Conservation (phyloP, 2,888 invertebrate species). For the Macaria liturata region DNA sequence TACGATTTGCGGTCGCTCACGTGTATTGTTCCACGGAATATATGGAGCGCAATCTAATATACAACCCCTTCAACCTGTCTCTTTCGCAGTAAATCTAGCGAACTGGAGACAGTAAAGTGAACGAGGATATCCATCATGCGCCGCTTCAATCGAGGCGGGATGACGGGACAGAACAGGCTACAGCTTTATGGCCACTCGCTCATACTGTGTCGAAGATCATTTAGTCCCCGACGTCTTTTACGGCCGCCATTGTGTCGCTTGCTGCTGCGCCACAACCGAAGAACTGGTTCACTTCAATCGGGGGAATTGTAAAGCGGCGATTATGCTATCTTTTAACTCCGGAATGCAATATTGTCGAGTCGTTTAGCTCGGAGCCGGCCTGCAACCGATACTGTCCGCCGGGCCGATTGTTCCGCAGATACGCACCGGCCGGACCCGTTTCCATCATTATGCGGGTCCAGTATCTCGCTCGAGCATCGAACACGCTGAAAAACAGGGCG, state of each 20-base stretch:
- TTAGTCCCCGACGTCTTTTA: conserved; percentile 71
- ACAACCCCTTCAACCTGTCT: conserved; percentile 18
- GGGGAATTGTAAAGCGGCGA: conserved; percentile 43
- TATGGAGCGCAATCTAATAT: conserved; percentile 25
- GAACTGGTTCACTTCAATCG: conserved; percentile 48
- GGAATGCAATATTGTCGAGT: conserved; percentile 54
- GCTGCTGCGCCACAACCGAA: conserved; percentile 14
- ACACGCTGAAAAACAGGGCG: conserved; percentile 52
- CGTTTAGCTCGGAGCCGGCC: conserved; percentile 39
- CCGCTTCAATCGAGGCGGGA: conserved; percentile 49
- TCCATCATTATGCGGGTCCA: conserved; percentile 52
- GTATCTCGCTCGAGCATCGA: conserved; percentile 51
- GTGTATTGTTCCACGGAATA: conserved; percentile 30
- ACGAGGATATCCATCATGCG: conserved; percentile 55
- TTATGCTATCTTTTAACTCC: conserved; percentile 38
- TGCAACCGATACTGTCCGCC: conserved; percentile 47
- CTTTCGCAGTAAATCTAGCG: conserved; percentile 35
- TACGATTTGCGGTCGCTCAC: conserved; percentile 30
- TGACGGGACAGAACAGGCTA: conserved; percentile 46
- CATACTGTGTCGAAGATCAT: conserved; percentile 59
- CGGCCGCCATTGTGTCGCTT: conserved; percentile 58
- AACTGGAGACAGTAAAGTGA: conserved; percentile 49
- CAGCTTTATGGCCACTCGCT: conserved; percentile 67
- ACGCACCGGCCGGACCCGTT: conserved; percentile 41
- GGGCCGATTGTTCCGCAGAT: conserved; percentile 44